Conservation (phyloP, 2,888 invertebrate genomes). For the Nomada ferruginata region DNA sequence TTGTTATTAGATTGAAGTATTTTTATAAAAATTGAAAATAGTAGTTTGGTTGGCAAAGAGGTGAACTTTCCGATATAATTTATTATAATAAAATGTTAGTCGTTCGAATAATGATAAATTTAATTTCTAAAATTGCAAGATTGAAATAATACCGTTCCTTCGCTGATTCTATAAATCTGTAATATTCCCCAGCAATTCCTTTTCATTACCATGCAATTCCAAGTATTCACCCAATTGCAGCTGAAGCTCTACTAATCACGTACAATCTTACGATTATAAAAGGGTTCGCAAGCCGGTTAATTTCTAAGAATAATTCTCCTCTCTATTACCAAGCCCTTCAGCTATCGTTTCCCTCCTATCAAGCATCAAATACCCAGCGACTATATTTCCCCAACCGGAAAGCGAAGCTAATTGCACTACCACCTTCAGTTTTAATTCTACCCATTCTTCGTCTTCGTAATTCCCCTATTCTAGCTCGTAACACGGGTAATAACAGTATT, state of each 20-base stretch:
- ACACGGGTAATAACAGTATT: conserved; percentile 17
- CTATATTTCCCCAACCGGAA: conserved; percentile 6
- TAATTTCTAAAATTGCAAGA: no score
- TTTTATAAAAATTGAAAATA: no score
- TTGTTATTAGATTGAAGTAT: no score
- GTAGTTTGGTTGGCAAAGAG: no score
- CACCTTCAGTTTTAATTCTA: background rate
- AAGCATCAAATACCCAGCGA: conserved; percentile 1
- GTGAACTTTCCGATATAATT: no score
- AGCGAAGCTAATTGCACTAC: conserved; percentile 4
- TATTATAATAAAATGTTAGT: no score
- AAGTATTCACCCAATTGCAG: background rate
- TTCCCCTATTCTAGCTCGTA: background rate
- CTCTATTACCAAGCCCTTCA: conserved; percentile 10
- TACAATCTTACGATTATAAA: conserved; percentile 11
- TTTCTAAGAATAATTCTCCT: conserved; percentile 7
- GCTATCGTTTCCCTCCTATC: background rate
- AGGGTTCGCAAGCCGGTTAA: conserved; percentile 8
- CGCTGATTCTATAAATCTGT: background rate
- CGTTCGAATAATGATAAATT: no score
- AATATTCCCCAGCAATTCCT: background rate
- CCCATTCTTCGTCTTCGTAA: conserved; percentile 4
- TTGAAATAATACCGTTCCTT: background rate
- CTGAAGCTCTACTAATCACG: conserved; percentile 7
- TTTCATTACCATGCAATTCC: background rate